phyloP scores from a whole-genome alignment of 2,113 vertebrate species.

The Ictalurus punctatus region DNA sequence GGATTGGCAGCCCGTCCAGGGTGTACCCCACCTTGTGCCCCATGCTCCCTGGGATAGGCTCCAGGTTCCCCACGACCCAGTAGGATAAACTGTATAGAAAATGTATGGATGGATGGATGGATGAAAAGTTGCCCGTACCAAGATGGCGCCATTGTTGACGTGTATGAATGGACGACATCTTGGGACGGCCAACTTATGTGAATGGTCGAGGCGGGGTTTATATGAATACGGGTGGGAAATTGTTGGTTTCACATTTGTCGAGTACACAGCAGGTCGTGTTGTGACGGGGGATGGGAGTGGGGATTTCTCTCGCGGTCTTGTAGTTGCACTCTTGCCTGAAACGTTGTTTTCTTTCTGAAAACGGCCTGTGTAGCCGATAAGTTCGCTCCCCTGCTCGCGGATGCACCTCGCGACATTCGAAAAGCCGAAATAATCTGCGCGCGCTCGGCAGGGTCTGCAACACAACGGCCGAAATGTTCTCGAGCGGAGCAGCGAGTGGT shows the following conservation, averaged over 20 bases:
- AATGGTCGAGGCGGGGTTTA: constrained; percentile 15
- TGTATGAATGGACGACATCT: not conserved
- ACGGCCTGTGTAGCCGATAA: constrained; percentile 43
- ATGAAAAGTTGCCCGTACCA: not conserved
- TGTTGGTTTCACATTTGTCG: not conserved
- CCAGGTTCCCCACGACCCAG: no score
- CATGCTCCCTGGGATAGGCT: no score
- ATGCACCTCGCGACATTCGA: constrained; percentile 64
- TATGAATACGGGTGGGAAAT: constrained; percentile 16
- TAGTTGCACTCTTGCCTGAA: constrained; percentile 69
- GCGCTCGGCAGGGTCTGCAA: constrained; percentile 64
- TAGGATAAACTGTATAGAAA: no score
- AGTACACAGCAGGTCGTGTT: constrained; percentile 29
- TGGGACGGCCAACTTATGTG: no score
- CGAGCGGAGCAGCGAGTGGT: constrained; percentile 70
- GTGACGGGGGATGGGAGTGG: constrained; percentile 68
- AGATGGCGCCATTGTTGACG: not conserved
- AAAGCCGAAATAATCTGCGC: constrained; percentile 62
- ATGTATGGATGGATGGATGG: no score
- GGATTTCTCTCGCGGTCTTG: constrained; percentile 67
- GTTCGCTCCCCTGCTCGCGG: constrained; percentile 50
- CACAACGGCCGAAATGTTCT: constrained; percentile 75
- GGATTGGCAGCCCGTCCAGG: no score
- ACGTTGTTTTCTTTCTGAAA: constrained; percentile 56
- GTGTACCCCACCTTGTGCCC: no score